These are phyloP conservation scores for Diloba caeruleocephala DNA, from an alignment of 2,888 invertebrate species.

Conservation along the genomic window DNA sequence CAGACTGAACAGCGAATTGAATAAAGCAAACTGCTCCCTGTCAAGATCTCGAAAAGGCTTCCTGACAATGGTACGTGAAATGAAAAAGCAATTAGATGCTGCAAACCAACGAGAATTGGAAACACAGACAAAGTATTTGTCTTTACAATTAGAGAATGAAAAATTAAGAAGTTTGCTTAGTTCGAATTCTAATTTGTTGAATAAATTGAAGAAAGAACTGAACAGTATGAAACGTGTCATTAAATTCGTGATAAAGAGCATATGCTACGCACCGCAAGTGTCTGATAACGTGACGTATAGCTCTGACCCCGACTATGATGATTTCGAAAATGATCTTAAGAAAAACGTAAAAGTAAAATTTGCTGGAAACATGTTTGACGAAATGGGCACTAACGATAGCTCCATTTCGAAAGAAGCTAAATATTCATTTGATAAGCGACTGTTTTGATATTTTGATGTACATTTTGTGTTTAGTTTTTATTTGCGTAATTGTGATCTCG, in stretches of 20 bases:
- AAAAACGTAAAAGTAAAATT: slow-evolving; percentile 57
- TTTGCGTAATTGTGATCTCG: slow-evolving; percentile 19
- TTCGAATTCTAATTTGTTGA: slow-evolving; percentile 69
- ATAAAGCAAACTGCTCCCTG: slow-evolving; percentile 60
- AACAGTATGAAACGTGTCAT: slow-evolving; percentile 67
- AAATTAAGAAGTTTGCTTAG: slow-evolving; percentile 72
- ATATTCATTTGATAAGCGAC: slow-evolving; percentile 45
- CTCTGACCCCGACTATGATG: slow-evolving; percentile 71
- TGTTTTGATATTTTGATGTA: slow-evolving; percentile 44
- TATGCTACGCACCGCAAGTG: slow-evolving; percentile 56
- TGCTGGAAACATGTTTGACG: slow-evolving; percentile 49
- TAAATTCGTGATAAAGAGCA: slow-evolving; percentile 71
- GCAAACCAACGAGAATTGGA: slow-evolving; percentile 69
- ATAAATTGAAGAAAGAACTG: slow-evolving; percentile 73
- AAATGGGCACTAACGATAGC: slow-evolving; percentile 62
- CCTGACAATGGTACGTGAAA: slow-evolving; percentile 65
- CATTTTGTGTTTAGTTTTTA: slow-evolving; percentile 32
- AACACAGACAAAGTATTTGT: slow-evolving; percentile 63
- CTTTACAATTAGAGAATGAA: slow-evolving; percentile 76
- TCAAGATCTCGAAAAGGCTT: slow-evolving; percentile 63
- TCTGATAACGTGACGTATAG: slow-evolving; percentile 47
- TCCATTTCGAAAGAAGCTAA: slow-evolving; percentile 62
- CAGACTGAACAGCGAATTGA: slow-evolving; percentile 63
- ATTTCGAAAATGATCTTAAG: slow-evolving; percentile 69
- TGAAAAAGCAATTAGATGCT: slow-evolving; percentile 71